Evolutionary conservation across 2,113 vertebrate species (phyloP).

Genomic region (Carassius carassius): DNA sequence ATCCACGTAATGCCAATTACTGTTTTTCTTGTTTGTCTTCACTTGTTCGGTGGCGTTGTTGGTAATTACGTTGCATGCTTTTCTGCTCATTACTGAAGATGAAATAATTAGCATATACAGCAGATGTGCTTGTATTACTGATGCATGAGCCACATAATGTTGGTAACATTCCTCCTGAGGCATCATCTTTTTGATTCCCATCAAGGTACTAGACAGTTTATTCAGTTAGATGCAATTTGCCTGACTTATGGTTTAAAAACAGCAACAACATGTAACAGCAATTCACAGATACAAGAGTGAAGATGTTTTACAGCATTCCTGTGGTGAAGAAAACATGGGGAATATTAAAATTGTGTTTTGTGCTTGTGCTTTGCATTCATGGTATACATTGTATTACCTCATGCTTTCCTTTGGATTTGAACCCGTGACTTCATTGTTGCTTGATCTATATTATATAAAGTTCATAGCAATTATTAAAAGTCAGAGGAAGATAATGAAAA

Average conservation of each 20-base stretch:
- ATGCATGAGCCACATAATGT: background rate
- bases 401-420: background rate
- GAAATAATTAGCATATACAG: conserved; percentile 9
- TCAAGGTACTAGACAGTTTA: background rate
- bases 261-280: background rate
- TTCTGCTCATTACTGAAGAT: conserved; percentile 8
- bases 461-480: background rate
- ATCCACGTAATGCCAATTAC: background rate
- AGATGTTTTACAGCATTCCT: background rate
- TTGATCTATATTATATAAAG: background rate
- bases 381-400: background rate
- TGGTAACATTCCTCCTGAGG: background rate
- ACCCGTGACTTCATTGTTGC: background rate
- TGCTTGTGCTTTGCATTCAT: background rate
- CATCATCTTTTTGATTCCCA: background rate
- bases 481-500: background rate
- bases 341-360: background rate
- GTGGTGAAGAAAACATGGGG: background rate
- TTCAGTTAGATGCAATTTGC: background rate
- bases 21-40: conserved; percentile 4
- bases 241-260: background rate
- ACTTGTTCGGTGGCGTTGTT: background rate
- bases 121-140: background rate
- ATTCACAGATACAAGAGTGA: background rate
- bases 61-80: background rate